Percentiles rank a stretch among this genome's conserved stretches.
Conservation (phyloP, 2,797 vertebrate genomes). For the Okamejei kenojei region DNA sequence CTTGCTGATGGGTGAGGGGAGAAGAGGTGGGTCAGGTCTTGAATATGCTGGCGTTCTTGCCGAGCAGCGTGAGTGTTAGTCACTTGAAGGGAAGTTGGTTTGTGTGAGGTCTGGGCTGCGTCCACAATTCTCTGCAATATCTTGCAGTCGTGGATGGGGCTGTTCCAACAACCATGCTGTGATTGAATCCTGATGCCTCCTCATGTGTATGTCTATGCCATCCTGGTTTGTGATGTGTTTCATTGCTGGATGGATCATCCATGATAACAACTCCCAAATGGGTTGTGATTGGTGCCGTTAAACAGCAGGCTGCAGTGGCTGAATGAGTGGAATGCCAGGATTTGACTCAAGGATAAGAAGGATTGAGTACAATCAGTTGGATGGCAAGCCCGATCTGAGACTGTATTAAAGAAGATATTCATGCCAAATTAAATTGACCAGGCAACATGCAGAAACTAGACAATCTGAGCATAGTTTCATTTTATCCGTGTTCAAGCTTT, state of each 20-base stretch:
- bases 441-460: neutral
- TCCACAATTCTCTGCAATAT: too few relatives aligned
- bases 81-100: too few relatives aligned
- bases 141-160: too few relatives aligned
- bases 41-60: too few relatives aligned
- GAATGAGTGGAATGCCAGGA: neutral
- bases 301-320: neutral
- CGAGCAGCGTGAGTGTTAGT: too few relatives aligned
- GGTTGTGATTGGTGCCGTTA: neutral
- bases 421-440: neutral
- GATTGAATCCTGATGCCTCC: neutral
- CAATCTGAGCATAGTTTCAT: neutral
- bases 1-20: too few relatives aligned
- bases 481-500: neutral
- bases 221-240: neutral
- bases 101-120: too few relatives aligned
- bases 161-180: too few relatives aligned
- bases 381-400: neutral
- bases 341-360: neutral
- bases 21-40: too few relatives aligned
- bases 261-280: too few relatives aligned
- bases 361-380: neutral
- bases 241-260: neutral
- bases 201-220: neutral
- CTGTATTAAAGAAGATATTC: neutral